A percentile compares a stretch with the other conserved stretches of the same genome.
Evolutionary conservation across 2,113 vertebrate species (phyloP).

Genomic region (Gymnobelideus leadbeateri): DNA sequence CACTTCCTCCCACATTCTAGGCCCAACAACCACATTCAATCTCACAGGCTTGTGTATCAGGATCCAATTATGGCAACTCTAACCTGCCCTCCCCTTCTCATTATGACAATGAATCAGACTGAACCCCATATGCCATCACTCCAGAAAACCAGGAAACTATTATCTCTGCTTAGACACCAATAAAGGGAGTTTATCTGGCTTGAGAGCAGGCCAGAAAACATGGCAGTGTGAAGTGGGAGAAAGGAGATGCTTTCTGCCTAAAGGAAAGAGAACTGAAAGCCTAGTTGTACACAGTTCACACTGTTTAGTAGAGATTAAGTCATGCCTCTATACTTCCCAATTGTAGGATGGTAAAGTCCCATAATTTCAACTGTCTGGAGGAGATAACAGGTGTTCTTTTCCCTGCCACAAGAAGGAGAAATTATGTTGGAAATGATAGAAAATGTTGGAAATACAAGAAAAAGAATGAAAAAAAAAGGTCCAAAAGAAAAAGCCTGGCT

Average conservation of each 20-base stretch:
- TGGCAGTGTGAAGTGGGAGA: background rate
- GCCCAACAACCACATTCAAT: background rate
- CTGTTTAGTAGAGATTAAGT: background rate
- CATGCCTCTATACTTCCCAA: background rate
- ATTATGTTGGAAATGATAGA: background rate
- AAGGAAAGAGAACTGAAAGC: background rate
- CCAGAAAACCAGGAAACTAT: background rate
- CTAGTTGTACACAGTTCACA: background rate
- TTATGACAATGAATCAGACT: background rate
- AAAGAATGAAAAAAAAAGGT: background rate
- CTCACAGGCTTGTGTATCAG: too few relatives aligned
- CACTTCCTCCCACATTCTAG: background rate
- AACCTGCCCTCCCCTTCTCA: background rate
- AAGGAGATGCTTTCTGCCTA: background rate
- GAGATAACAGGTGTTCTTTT: background rate
- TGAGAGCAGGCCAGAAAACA: background rate
- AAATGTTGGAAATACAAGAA: background rate
- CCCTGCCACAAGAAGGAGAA: background rate
- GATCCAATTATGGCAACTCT: background rate
- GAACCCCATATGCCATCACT: background rate
- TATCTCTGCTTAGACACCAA: background rate
- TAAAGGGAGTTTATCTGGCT: background rate
- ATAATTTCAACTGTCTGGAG: background rate
- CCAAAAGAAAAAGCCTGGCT: background rate
- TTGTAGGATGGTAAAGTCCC: background rate